Percentiles rank a stretch among this genome's conserved stretches.
These are phyloP conservation scores for Drosophila ezoana DNA, from an alignment of 2,888 invertebrate species.

Conservation along the genomic window DNA sequence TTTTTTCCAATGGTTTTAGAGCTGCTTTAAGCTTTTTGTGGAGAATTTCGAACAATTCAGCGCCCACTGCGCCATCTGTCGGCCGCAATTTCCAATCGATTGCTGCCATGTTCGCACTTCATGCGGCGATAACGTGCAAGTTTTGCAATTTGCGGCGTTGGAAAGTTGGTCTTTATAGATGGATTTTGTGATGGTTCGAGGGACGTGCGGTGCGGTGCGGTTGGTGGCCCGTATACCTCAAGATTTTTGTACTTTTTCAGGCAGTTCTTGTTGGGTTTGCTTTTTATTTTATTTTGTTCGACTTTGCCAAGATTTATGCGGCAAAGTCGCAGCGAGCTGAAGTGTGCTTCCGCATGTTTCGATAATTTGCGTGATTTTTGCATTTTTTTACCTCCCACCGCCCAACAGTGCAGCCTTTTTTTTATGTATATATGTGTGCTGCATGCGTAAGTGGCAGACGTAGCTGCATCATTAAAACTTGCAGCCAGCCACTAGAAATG, in stretches of 20 bases:
- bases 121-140: constrained; percentile 76
- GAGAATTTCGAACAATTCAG: constrained; percentile 27
- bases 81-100: constrained; percentile 79
- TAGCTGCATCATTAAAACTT: constrained; percentile 74
- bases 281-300: constrained; percentile 47
- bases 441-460: constrained; percentile 48
- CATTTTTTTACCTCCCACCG: constrained; percentile 44
- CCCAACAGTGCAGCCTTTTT: constrained; percentile 24
- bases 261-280: constrained; percentile 18
- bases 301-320: constrained; percentile 77
- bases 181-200: neutral
- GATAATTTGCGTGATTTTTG: constrained; percentile 81
- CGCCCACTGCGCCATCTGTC: constrained; percentile 46
- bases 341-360: constrained; percentile 78
- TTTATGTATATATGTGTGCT: constrained; percentile 1
- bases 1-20: constrained; percentile 5
- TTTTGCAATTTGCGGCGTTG: constrained; percentile 80
- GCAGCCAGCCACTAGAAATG: constrained; percentile 66
- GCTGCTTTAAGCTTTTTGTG: constrained; percentile 12
- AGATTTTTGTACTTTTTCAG: constrained; percentile 73
- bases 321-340: constrained; percentile 71
- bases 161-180: constrained; percentile 68
- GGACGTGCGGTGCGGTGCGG: neutral
- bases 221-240: constrained; percentile 52
- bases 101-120: constrained; percentile 78